Percentiles rank a stretch among this genome's conserved stretches.
These are phyloP conservation scores for Stenolophus ochropezus DNA, from an alignment of 2,888 invertebrate genomes.

Conservation along the genomic window DNA sequence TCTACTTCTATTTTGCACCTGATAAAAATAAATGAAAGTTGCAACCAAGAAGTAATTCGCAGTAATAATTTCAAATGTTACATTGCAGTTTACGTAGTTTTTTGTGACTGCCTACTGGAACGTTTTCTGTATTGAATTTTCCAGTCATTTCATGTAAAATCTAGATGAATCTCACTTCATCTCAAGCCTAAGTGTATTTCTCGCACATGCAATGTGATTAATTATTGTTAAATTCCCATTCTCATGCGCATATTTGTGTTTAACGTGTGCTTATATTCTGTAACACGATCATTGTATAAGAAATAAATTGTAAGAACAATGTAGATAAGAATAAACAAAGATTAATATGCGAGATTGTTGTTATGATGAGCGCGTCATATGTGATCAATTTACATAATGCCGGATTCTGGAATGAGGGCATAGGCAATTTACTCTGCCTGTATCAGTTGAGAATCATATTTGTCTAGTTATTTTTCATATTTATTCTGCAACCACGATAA, in stretches of 20 bases:
- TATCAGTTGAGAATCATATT: not conserved
- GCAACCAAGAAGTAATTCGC: too few relatives aligned
- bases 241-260: conserved; percentile 45
- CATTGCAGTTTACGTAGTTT: too few relatives aligned
- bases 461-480: not conserved
- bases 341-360: conserved; percentile 36
- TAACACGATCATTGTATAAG: conserved; percentile 50
- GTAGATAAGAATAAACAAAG: conserved; percentile 48
- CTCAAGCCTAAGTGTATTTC: not conserved
- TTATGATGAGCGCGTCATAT: conserved; percentile 49
- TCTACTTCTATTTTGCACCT: too few relatives aligned
- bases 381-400: conserved; percentile 46
- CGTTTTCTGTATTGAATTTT: too few relatives aligned
- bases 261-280: conserved; percentile 45
- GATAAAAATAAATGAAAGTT: too few relatives aligned
- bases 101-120: too few relatives aligned
- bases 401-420: conserved; percentile 33
- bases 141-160: too few relatives aligned
- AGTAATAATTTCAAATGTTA: too few relatives aligned
- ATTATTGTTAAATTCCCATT: conserved; percentile 43
- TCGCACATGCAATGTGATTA: conserved; percentile 42
- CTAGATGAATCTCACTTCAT: not conserved
- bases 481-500: not conserved
- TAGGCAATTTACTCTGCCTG: too few relatives aligned
- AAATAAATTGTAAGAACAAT: conserved; percentile 50